Evolutionary conservation across 2,888 invertebrate genomes (phyloP).

Genomic region (Mythimna vitellina): DNA sequence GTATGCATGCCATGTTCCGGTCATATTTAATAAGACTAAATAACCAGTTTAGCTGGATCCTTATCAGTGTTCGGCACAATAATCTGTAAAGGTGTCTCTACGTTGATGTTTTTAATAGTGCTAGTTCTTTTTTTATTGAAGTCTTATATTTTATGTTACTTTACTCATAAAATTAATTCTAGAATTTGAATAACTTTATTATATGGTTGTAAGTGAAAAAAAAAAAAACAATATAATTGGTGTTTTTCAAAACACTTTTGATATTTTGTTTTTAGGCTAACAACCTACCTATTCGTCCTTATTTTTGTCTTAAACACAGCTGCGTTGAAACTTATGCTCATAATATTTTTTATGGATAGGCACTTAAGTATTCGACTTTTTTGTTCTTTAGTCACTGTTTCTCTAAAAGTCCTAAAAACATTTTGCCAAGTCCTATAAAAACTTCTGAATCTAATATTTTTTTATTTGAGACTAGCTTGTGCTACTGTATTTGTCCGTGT

Average conservation of each 20-base stretch:
- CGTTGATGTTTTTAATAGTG: neutral
- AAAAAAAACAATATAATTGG: neutral
- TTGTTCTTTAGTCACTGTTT: slow-evolving; percentile 32
- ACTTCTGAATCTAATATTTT: slow-evolving; percentile 24
- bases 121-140: neutral
- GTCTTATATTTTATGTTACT: too few species aligned
- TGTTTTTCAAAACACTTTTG: neutral
- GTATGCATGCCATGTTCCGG: slow-evolving; percentile 1
- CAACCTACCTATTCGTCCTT: neutral
- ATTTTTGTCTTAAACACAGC: neutral
- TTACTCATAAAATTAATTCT: neutral
- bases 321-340: neutral
- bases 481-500: too few species aligned
- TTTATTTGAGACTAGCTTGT: slow-evolving; percentile 8
- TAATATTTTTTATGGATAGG: slow-evolving; percentile 20
- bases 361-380: slow-evolving; percentile 18
- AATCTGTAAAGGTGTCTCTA: slow-evolving; percentile 1
- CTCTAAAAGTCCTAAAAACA: slow-evolving; percentile 35
- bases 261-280: neutral
- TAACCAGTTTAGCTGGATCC: slow-evolving; percentile 41
- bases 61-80: slow-evolving; percentile 15
- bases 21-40: slow-evolving; percentile 16
- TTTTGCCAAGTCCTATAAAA: slow-evolving; percentile 39
- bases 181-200: neutral
- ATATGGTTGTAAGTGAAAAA: neutral